Evolutionary conservation across 2,888 invertebrate species (phyloP).

Genomic region (Diplazon laetatorius): DNA sequence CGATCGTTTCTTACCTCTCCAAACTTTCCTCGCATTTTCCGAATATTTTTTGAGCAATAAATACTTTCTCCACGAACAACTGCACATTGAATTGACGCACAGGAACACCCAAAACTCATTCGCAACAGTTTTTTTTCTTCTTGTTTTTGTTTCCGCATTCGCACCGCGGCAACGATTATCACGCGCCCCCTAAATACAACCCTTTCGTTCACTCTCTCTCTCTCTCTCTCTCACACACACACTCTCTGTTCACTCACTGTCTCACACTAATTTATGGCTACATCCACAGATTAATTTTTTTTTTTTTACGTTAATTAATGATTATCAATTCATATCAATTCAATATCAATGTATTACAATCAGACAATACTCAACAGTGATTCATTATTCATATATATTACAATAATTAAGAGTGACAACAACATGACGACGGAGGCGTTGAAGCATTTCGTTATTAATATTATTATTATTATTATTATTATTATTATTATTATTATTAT

Average conservation of each 20-base stretch:
- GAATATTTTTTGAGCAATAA: constrained; percentile 81
- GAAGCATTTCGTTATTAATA: constrained; percentile 79
- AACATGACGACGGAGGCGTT: constrained; percentile 83
- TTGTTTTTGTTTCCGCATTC: too few relatives aligned
- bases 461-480: constrained; percentile 53
- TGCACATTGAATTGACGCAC: constrained; percentile 82
- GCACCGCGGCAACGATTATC: constrained; percentile 65
- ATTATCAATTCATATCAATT: constrained; percentile 83
- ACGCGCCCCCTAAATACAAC: constrained; percentile 40
- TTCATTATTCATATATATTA: constrained; percentile 81
- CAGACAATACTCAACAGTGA: constrained; percentile 83
- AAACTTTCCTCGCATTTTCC: constrained; percentile 70
- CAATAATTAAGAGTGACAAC: constrained; percentile 82
- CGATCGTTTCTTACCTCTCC: constrained; percentile 65
- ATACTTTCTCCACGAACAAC: constrained; percentile 82
- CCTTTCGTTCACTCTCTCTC: constrained; percentile 48
- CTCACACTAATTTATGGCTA: constrained; percentile 77
- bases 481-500: too few relatives aligned
- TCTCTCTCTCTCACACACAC: constrained; percentile 30
- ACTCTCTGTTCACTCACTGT: constrained; percentile 35
- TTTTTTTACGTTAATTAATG: constrained; percentile 82
- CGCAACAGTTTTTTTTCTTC: constrained; percentile 54
- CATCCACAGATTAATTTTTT: constrained; percentile 74
- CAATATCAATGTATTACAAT: constrained; percentile 83
- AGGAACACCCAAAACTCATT: constrained; percentile 74